Percentiles rank a stretch among this genome's conserved stretches.
Evolutionary conservation across 2,797 vertebrate species (phyloP).

Genomic region (Orientallactaga sibirica): DNA sequence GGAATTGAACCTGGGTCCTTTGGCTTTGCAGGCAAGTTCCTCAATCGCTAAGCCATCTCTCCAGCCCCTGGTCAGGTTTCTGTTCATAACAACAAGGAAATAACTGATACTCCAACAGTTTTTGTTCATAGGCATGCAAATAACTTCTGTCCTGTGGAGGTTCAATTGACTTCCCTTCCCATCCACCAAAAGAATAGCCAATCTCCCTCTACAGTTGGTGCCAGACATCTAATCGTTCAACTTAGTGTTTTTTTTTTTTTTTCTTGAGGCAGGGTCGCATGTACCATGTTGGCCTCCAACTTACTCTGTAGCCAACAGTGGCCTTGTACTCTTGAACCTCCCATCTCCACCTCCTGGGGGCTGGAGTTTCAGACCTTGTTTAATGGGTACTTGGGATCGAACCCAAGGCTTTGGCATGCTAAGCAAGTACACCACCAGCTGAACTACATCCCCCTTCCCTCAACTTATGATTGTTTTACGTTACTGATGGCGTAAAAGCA

Average conservation of each 20-base stretch:
- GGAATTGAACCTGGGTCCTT: too few species aligned
- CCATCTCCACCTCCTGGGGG: neutral
- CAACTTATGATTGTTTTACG: neutral
- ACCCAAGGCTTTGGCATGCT: neutral
- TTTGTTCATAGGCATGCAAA: neutral
- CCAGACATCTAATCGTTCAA: neutral
- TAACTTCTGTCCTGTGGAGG: neutral
- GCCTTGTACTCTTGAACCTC: neutral
- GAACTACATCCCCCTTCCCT: neutral
- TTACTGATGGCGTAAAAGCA: neutral
- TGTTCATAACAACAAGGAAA: too few species aligned
- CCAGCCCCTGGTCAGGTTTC: too few species aligned
- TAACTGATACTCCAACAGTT: too few species aligned
- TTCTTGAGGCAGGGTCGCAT: neutral
- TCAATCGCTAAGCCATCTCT: too few species aligned
- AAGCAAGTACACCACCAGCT: neutral
- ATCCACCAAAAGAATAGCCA: neutral
- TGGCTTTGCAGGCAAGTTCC: too few species aligned
- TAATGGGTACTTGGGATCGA: neutral
- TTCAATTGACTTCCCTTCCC: neutral
- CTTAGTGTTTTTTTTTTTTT: neutral
- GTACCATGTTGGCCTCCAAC: neutral
- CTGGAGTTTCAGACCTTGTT: neutral
- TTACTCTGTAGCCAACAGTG: neutral
- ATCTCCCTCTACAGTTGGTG: neutral